Percentiles rank a stretch among this genome's conserved stretches.
Evolutionary conservation across 2,113 vertebrate species (phyloP).

Genomic region (Paramisgurnus dabryanus): DNA sequence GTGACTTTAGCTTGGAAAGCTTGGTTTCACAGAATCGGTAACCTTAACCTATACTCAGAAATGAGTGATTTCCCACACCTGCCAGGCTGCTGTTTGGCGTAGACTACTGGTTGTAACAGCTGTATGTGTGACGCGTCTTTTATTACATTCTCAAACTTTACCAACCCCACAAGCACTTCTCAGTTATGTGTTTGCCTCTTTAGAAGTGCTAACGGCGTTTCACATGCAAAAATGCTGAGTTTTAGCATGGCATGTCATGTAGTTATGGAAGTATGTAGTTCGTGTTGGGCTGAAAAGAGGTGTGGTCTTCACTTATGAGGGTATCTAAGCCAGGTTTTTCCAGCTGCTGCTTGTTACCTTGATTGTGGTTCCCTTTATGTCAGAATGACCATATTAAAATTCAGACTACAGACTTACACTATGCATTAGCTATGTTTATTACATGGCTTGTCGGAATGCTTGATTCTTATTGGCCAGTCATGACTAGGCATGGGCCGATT

Average conservation of each 20-base stretch:
- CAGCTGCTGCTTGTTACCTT: too few species aligned
- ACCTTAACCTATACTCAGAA: not conserved
- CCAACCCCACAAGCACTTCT: not conserved
- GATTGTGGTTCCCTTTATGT: not conserved
- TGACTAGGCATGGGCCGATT: too few species aligned
- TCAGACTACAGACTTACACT: too few species aligned
- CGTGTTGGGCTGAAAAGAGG: not conserved
- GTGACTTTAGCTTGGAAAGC: too few species aligned
- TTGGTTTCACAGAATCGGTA: too few species aligned
- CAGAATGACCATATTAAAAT: not conserved
- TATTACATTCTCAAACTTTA: too few species aligned
- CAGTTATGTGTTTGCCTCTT: not conserved
- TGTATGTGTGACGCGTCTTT: not conserved
- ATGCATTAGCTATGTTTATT: too few species aligned
- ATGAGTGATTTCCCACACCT: conserved; percentile 1
- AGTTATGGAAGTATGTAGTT: not conserved
- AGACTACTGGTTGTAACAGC: not conserved
- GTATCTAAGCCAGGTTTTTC: not conserved
- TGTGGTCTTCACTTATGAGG: not conserved
- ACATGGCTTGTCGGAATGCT: too few species aligned
- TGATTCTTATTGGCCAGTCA: too few species aligned
- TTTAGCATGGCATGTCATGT: not conserved
- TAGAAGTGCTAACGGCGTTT: not conserved
- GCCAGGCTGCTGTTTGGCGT: not conserved
- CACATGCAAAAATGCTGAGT: not conserved